Conservation (phyloP, 2,797 vertebrate genomes). For the Dendrocincla tyrannina region DNA sequence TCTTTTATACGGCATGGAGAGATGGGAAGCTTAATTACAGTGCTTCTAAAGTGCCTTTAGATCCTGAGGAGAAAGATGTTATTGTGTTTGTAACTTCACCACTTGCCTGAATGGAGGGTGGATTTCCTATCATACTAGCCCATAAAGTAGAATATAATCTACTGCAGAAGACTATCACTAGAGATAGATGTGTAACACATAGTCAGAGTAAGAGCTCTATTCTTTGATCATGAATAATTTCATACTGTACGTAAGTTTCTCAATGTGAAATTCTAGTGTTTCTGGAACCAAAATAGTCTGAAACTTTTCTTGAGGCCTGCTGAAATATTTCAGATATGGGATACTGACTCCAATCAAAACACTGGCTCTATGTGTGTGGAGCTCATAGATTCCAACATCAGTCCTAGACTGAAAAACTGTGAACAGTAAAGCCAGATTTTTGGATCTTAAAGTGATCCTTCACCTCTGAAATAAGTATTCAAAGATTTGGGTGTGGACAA, state of each 20-base stretch:
- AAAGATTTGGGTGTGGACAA: neutral
- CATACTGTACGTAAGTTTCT: neutral
- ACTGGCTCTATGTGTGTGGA: neutral
- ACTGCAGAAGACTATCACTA: neutral
- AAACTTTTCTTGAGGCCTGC: neutral
- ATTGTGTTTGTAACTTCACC: neutral
- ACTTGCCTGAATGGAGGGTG: neutral
- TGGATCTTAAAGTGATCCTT: neutral
- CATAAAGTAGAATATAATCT: neutral
- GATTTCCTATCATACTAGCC: neutral
- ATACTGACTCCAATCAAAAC: neutral
- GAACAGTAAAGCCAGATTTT: neutral
- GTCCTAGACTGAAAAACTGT: neutral
- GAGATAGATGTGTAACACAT: neutral
- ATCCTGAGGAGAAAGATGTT: neutral
- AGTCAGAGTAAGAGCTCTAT: neutral
- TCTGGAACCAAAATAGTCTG: neutral
- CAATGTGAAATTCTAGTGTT: neutral
- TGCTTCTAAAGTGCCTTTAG: conserved; percentile 1
- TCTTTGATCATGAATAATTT: neutral
- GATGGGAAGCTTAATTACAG: conserved; percentile 24
- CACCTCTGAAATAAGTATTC: neutral
- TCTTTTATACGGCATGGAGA: neutral
- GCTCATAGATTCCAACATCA: neutral
- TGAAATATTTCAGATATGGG: neutral